Conservation (phyloP, 2,113 vertebrate genomes). For the Stercorarius parasiticus region DNA sequence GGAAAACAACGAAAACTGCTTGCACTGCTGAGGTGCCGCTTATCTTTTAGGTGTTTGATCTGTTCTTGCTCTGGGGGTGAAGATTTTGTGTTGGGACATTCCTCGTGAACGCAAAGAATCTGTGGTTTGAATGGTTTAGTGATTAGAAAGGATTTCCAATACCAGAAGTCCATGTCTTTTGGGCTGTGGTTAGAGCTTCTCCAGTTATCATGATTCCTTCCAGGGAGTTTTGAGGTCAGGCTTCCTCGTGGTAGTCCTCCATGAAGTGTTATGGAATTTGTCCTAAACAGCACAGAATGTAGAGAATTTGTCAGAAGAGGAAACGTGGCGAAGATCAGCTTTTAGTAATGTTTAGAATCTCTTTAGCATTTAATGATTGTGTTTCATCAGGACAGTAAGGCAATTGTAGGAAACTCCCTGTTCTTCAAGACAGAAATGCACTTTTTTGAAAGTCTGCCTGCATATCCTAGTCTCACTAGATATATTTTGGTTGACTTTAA, state of each 20-base stretch:
- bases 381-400: not conserved
- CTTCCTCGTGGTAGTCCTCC: not conserved
- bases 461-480: not conserved
- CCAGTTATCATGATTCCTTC: not conserved
- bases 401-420: not conserved
- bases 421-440: not conserved
- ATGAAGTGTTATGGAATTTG: not conserved
- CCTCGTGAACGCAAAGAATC: not conserved
- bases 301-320: not conserved
- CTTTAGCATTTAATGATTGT: not conserved
- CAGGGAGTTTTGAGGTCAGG: not conserved
- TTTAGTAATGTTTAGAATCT: not conserved
- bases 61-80: not conserved
- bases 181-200: not conserved
- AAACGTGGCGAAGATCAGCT: not conserved
- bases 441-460: not conserved
- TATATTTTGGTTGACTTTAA: not conserved
- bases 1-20: not conserved
- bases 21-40: not conserved
- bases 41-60: not conserved
- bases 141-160: conserved; percentile 22
- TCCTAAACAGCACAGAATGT: not conserved
- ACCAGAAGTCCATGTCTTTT: not conserved
- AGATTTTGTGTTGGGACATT: not conserved
- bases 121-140: not conserved